These are phyloP conservation scores for Eurosta solidaginis DNA, from an alignment of 1,140 invertebrate genomes.

Conservation along the genomic window DNA sequence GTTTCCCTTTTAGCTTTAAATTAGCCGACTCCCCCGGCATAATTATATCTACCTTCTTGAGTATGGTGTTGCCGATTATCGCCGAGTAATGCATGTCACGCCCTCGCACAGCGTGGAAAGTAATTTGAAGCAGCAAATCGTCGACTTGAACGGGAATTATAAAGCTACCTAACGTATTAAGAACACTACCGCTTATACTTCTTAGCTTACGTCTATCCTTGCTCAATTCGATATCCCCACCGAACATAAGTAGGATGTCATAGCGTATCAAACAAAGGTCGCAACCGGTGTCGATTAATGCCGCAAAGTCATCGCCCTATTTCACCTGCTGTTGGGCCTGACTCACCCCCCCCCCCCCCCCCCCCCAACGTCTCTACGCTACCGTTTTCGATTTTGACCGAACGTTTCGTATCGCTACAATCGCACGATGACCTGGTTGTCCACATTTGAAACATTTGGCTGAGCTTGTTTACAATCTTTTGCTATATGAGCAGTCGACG, in stretches of 20 bases:
- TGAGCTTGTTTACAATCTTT: not conserved
- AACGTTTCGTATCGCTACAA: not conserved
- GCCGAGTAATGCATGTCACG: too few species aligned
- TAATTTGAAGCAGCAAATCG: not conserved
- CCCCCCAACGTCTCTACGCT: not conserved
- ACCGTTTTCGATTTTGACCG: not conserved
- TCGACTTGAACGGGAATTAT: not conserved
- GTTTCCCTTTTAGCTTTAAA: too few species aligned
- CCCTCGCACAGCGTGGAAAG: not conserved
- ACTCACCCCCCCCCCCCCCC: not conserved
- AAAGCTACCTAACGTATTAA: not conserved
- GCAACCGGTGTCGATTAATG: too few species aligned
- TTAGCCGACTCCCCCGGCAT: too few species aligned
- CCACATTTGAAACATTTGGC: slow-evolving; percentile 2
- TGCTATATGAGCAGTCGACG: not conserved
- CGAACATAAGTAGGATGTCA: not conserved
- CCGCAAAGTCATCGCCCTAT: not conserved
- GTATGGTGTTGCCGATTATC: too few species aligned
- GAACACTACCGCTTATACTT: not conserved
- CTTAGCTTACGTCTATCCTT: too few species aligned
- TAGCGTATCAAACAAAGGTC: not conserved
- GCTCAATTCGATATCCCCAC: not conserved
- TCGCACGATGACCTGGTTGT: not conserved
- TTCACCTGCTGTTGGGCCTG: not conserved
- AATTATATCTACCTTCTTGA: too few species aligned